Evolutionary conservation across 2,113 vertebrate species (phyloP).

Genomic region (Tragelaphus buxtoni): DNA sequence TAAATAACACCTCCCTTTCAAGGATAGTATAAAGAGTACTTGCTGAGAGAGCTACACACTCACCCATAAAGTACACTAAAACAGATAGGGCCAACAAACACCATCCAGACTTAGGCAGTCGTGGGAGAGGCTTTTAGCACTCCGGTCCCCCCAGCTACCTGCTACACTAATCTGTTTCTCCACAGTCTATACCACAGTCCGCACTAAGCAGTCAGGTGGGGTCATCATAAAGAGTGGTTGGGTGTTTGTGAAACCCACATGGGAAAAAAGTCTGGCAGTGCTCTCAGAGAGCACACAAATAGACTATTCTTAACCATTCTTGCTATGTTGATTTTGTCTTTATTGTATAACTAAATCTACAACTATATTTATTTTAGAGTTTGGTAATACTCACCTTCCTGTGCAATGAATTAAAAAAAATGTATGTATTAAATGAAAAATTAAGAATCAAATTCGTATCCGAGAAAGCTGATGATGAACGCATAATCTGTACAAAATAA

Average conservation of each 20-base stretch:
- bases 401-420: slow-evolving; percentile 13
- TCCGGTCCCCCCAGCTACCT: background rate
- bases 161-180: background rate
- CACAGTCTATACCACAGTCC: background rate
- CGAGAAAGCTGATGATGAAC: background rate
- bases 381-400: slow-evolving; percentile 33
- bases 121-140: background rate
- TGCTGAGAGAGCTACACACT: background rate
- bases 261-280: background rate
- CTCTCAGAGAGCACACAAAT: background rate
- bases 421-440: slow-evolving; percentile 13
- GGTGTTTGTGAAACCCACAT: background rate
- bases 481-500: background rate
- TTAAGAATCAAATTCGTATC: slow-evolving; percentile 11
- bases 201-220: background rate
- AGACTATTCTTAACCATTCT: background rate
- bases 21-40: background rate
- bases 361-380: slow-evolving; percentile 13
- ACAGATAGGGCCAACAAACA: background rate
- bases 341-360: background rate
- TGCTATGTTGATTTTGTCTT: background rate
- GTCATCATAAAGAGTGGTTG: background rate
- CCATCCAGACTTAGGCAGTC: background rate
- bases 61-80: background rate
- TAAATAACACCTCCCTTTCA: background rate